Evolutionary conservation across 2,888 invertebrate genomes (phyloP).

Genomic region (Eupithecia subfuscata): DNA sequence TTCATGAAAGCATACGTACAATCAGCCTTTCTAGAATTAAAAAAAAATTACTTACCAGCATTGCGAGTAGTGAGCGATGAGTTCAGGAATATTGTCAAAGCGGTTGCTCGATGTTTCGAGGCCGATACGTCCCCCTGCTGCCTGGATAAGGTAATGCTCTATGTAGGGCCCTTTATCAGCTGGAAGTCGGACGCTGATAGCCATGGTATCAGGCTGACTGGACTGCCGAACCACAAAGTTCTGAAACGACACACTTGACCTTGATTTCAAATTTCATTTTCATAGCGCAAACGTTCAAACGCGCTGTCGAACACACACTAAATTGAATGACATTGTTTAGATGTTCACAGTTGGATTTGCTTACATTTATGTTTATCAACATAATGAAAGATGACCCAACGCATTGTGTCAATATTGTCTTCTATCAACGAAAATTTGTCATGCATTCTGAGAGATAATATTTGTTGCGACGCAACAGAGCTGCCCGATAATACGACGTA

Average conservation of each 20-base stretch:
- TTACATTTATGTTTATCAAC: slow-evolving; percentile 19
- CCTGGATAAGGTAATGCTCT: slow-evolving; percentile 98
- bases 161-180: slow-evolving; percentile 95
- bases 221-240: slow-evolving; percentile 98
- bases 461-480: not conserved
- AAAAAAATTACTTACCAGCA: slow-evolving; percentile 87
- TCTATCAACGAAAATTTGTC: not conserved
- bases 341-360: not conserved
- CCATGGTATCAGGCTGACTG: slow-evolving; percentile 97
- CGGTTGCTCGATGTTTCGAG: slow-evolving; percentile 97
- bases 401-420: slow-evolving; percentile 13
- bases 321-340: slow-evolving; percentile 8
- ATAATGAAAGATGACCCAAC: slow-evolving; percentile 3
- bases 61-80: slow-evolving; percentile 97
- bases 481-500: not conserved
- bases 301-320: not conserved
- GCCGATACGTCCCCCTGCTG: slow-evolving; percentile 90
- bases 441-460: not conserved
- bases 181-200: slow-evolving; percentile 95
- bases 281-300: slow-evolving; percentile 5
- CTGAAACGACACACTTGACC: slow-evolving; percentile 76
- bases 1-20: not conserved
- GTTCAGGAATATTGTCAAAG: slow-evolving; percentile 95
- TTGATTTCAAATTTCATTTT: not conserved
- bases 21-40: not conserved